These are phyloP conservation scores for Oikopleura vanhoeffeni DNA, from an alignment of 23 tunicate genomes.

Conservation along the genomic window DNA sequence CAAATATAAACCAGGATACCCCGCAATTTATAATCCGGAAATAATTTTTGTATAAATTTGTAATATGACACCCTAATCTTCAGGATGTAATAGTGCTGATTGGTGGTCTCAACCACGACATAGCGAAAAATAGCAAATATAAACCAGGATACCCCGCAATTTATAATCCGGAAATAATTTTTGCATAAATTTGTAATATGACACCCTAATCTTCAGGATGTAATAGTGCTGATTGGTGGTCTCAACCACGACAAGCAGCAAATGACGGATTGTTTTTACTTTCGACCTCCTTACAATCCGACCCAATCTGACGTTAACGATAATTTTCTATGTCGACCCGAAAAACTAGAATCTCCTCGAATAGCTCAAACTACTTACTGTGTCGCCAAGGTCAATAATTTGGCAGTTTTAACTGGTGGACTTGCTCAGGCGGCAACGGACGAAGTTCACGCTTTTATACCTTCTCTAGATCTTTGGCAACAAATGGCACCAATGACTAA, in stretches of 20 bases:
- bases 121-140: too few relatives aligned
- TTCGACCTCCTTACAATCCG: constrained; percentile 15
- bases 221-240: constrained; percentile 64
- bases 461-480: constrained; percentile 63
- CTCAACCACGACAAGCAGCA: constrained; percentile 54
- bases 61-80: too few relatives aligned
- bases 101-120: constrained; percentile 78
- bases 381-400: constrained; percentile 77
- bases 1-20: too few relatives aligned
- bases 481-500: constrained; percentile 64
- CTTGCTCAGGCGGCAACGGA: constrained; percentile 23
- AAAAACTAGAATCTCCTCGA: not conserved
- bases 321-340: not conserved
- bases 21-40: too few relatives aligned
- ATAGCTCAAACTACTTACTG: constrained; percentile 49
- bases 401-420: constrained; percentile 66
- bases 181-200: too few relatives aligned
- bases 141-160: too few relatives aligned
- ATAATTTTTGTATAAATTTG: too few relatives aligned
- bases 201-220: constrained; percentile 21
- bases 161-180: too few relatives aligned
- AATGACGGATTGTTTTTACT: constrained; percentile 42
- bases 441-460: constrained; percentile 74
- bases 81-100: constrained; percentile 47
- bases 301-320: not conserved